Evolutionary conservation across 2,797 vertebrate genomes (phyloP).

Genomic region (Myotis daubentonii): DNA sequence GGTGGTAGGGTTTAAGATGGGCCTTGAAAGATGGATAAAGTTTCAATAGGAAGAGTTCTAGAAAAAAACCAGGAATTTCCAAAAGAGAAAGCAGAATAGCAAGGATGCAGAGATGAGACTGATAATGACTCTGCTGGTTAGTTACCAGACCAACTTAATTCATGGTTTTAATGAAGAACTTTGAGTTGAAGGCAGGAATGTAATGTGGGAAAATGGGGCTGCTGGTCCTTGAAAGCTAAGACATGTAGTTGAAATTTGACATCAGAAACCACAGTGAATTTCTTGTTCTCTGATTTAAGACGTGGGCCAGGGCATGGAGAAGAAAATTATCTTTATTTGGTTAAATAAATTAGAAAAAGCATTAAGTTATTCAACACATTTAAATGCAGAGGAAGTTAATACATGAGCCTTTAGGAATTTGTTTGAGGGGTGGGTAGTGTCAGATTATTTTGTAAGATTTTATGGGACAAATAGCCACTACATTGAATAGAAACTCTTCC

Average conservation of each 20-base stretch:
- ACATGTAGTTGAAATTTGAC: background rate
- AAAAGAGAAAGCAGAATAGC: background rate
- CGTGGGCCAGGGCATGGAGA: background rate
- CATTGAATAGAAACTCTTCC: constrained; percentile 22
- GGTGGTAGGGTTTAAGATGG: background rate
- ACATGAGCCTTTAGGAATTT: background rate
- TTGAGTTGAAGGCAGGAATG: background rate
- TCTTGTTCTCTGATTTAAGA: background rate
- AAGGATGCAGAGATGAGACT: background rate
- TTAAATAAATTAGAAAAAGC: background rate
- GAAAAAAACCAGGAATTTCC: background rate
- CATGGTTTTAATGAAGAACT: background rate
- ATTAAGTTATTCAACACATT: constrained; percentile 6
- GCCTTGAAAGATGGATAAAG: background rate
- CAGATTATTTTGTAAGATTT: constrained; percentile 23
- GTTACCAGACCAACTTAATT: background rate
- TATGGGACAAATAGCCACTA: background rate
- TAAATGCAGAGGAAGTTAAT: constrained; percentile 16
- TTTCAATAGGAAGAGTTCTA: background rate
- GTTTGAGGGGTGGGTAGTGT: background rate
- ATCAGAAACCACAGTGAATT: background rate
- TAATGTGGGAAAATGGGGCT: background rate
- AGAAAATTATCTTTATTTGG: constrained; percentile 42
- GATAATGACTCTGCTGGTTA: background rate
- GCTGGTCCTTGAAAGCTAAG: background rate